Conservation (phyloP, 2,113 vertebrate genomes). For the Eurystomus gularis region DNA sequence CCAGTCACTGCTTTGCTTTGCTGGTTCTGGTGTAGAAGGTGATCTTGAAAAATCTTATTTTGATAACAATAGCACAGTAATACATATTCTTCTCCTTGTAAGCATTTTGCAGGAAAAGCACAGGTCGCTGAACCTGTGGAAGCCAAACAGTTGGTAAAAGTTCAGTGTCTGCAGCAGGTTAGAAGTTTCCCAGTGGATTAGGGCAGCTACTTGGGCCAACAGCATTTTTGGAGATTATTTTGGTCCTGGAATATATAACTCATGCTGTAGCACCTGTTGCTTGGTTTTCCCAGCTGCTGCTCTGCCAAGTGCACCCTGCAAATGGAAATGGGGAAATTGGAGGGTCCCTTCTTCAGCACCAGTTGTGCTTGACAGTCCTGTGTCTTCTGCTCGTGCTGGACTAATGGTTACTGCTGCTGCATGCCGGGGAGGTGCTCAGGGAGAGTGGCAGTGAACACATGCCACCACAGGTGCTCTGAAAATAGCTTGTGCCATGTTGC, state of each 20-base stretch:
- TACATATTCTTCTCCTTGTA: neutral
- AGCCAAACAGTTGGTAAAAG: neutral
- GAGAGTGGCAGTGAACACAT: fast-evolving
- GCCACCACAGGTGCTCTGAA: neutral
- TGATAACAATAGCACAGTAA: neutral
- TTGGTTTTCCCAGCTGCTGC: neutral
- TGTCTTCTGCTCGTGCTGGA: neutral
- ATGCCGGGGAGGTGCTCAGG: fast-evolving
- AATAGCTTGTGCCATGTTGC: neutral
- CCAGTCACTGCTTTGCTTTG: neutral
- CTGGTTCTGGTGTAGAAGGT: neutral
- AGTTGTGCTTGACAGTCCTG: fast-evolving
- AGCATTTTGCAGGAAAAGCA: neutral
- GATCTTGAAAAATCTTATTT: neutral
- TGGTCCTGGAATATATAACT: neutral
- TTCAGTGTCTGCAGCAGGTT: neutral
- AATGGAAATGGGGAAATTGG: neutral
- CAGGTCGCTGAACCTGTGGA: neutral
- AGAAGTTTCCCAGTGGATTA: neutral
- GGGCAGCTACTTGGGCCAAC: neutral
- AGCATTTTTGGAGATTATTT: neutral
- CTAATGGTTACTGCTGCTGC: neutral
- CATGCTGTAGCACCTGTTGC: neutral
- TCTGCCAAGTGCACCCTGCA: fast-evolving
- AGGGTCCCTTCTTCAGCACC: neutral